These are phyloP conservation scores for Drosophila paranaensis DNA, from an alignment of 2,888 invertebrate species.

Conservation along the genomic window DNA sequence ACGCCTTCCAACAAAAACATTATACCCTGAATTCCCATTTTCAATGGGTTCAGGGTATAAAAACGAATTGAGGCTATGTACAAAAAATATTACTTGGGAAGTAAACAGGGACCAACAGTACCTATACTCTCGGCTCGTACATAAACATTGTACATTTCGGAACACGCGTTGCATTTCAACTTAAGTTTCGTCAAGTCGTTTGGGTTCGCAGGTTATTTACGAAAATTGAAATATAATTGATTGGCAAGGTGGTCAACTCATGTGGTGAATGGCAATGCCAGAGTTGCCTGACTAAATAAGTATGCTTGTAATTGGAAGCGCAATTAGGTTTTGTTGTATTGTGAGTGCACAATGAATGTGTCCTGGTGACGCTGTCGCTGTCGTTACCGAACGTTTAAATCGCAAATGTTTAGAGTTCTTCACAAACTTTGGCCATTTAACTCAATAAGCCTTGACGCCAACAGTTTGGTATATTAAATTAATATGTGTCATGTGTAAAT, in stretches of 20 bases:
- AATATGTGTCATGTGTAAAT: neutral
- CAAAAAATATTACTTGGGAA: neutral
- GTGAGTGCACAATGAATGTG: constrained; percentile 14
- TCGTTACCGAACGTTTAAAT: neutral
- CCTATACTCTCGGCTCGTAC: constrained; percentile 11
- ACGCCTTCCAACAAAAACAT: too few species aligned
- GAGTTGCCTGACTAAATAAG: constrained; percentile 69
- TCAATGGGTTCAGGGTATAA: too few species aligned
- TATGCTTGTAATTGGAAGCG: constrained; percentile 63
- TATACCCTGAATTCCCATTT: too few species aligned
- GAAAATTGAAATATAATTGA: constrained; percentile 79
- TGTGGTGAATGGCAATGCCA: constrained; percentile 51
- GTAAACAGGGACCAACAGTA: neutral
- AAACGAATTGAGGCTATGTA: neutral
- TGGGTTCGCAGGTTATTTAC: constrained; percentile 46
- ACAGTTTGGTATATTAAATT: constrained; percentile 35
- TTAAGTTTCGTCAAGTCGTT: constrained; percentile 16
- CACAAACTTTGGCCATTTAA: constrained; percentile 60
- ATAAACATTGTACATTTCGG: neutral
- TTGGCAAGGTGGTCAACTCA: constrained; percentile 63
- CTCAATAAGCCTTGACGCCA: constrained; percentile 58
- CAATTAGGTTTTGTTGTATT: constrained; percentile 47
- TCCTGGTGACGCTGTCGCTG: constrained; percentile 15
- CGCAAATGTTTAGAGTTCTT: constrained; percentile 47
- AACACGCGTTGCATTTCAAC: constrained; percentile 2